phyloP scores from a whole-genome alignment of 2,113 vertebrate species.

The Oreotrochilus melanogaster region DNA sequence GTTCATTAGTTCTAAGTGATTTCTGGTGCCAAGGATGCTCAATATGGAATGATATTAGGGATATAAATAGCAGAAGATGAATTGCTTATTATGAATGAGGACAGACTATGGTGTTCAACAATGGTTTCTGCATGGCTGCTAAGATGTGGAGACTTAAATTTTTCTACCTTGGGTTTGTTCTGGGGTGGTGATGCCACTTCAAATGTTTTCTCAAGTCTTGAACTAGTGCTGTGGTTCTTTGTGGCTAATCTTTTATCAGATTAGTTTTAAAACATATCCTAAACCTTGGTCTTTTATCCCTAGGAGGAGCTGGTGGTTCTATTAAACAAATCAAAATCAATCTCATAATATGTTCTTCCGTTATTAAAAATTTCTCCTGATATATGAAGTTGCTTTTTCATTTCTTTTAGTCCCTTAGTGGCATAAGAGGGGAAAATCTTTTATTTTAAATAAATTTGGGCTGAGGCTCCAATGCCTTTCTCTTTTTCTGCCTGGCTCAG shows the following conservation, averaged over 20 bases:
- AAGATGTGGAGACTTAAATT: background rate
- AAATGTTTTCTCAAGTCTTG: background rate
- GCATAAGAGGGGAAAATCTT: background rate
- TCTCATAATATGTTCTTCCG: background rate
- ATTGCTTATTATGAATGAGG: background rate
- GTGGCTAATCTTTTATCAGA: background rate
- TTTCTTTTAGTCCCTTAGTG: background rate
- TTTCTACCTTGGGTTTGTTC: background rate
- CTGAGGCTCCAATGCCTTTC: background rate
- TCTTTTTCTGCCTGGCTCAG: background rate
- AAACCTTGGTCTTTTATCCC: background rate
- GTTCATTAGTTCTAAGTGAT: background rate
- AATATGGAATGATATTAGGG: fast-evolving
- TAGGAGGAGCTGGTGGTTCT: background rate
- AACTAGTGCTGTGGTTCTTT: background rate
- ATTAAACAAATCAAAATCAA: background rate
- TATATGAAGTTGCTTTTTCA: background rate
- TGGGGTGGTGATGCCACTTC: background rate
- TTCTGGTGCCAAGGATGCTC: background rate
- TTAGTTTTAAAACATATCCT: background rate
- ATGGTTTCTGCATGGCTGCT: background rate
- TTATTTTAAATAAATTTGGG: background rate
- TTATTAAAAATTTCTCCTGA: background rate
- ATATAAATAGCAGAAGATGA: background rate
- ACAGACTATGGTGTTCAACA: background rate